These are phyloP conservation scores for Ptilonorhynchus violaceus DNA, from an alignment of 2,113 vertebrate genomes.

Conservation along the genomic window DNA sequence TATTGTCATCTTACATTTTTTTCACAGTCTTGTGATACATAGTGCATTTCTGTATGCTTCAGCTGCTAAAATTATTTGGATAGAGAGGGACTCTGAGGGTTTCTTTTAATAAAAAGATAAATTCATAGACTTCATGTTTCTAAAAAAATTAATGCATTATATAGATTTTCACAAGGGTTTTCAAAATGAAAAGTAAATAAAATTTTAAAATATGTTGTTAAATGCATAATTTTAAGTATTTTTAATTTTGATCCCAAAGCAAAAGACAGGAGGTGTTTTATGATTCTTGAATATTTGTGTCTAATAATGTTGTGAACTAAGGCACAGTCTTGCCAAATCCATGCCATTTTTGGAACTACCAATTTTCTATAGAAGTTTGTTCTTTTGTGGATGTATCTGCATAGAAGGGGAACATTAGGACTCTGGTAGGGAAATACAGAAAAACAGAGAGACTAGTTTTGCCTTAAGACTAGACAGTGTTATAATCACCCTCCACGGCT, in stretches of 20 bases:
- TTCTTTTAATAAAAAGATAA: background rate
- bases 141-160: background rate
- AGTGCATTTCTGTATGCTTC: background rate
- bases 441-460: background rate
- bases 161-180: background rate
- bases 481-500: slow-evolving; percentile 10
- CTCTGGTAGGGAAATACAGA: background rate
- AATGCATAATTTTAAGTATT: background rate
- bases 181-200: background rate
- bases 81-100: background rate
- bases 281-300: background rate
- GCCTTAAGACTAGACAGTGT: slow-evolving; percentile 19
- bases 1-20: background rate
- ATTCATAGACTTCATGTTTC: background rate
- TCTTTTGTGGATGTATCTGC: background rate
- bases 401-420: background rate
- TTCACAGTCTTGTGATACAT: background rate
- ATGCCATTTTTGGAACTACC: background rate
- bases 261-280: background rate
- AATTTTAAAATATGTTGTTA: background rate
- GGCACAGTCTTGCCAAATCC: background rate
- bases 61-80: background rate
- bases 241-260: background rate
- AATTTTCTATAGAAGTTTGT: background rate
- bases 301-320: background rate